Conservation (phyloP, 2,797 vertebrate genomes). For the Toxotes lorentzi region DNA sequence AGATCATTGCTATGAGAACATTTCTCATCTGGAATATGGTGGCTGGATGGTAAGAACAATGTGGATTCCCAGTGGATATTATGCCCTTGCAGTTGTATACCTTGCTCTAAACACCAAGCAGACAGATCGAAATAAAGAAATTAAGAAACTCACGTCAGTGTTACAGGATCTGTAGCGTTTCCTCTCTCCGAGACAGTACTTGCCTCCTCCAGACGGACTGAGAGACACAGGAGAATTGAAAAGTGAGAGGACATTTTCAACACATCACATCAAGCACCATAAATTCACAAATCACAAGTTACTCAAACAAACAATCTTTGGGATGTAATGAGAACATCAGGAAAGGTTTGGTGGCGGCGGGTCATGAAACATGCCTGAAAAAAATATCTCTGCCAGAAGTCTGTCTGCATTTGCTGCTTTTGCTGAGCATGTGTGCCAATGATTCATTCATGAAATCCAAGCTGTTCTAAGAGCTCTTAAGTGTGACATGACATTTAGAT, state of each 20-base stretch:
- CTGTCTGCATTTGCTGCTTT: constrained; percentile 35
- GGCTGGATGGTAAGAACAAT: neutral
- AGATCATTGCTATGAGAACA: neutral
- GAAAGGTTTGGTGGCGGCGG: neutral
- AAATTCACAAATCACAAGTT: constrained; percentile 11
- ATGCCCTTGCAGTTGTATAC: neutral
- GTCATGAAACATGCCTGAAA: constrained; percentile 20
- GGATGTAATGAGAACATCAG: neutral
- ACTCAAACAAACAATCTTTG: neutral
- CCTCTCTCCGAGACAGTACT: constrained; percentile 98
- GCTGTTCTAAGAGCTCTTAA: constrained; percentile 60
- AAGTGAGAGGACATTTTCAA: constrained; percentile 46
- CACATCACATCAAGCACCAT: constrained; percentile 14
- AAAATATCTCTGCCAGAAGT: constrained; percentile 45
- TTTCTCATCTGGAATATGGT: neutral
- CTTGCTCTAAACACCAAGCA: constrained; percentile 12
- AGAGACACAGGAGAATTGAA: constrained; percentile 80
- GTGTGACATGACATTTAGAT: constrained; percentile 67
- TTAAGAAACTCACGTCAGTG: constrained; percentile 92
- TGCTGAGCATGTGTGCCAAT: constrained; percentile 37
- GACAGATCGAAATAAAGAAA: constrained; percentile 25
- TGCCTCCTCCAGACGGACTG: constrained; percentile 97
- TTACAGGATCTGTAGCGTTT: constrained; percentile 98
- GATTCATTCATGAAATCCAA: constrained; percentile 69
- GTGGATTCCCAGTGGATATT: neutral